phyloP scores from a whole-genome alignment of 2,888 invertebrate genomes.

The Metellina segmentata region DNA sequence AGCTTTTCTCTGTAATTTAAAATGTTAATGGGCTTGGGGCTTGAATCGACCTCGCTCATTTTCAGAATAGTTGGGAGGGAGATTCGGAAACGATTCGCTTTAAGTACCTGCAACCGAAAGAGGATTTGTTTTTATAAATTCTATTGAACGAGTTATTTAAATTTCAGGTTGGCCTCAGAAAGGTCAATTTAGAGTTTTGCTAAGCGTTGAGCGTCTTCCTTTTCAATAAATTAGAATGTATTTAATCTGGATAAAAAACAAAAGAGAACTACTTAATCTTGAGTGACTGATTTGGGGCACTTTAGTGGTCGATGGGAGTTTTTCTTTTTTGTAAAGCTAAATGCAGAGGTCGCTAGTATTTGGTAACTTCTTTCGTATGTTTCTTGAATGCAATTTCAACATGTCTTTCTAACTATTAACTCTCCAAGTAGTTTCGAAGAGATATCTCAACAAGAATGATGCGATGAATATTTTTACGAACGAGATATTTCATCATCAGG shows the following conservation, averaged over 20 bases:
- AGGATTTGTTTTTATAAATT: not conserved
- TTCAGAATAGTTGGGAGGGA: not conserved
- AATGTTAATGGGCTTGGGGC: slow-evolving; percentile 48
- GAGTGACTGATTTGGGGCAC: no score
- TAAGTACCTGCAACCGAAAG: not conserved
- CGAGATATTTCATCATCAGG: no score
- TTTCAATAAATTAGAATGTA: not conserved
- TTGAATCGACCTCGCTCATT: slow-evolving; percentile 6
- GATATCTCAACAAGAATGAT: no score
- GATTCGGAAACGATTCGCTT: slow-evolving; percentile 5
- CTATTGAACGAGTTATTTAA: slow-evolving; percentile 11
- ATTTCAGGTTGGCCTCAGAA: not conserved
- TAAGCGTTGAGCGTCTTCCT: not conserved
- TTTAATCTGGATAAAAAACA: not conserved
- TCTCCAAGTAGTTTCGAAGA: no score
- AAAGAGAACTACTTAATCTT: no score
- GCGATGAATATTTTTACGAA: no score
- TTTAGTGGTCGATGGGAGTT: no score
- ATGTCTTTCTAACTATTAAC: no score
- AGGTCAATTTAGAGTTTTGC: not conserved
- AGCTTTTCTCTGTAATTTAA: slow-evolving; percentile 37
- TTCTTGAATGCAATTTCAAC: no score
- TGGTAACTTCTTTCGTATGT: no score
- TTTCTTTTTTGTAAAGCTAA: no score
- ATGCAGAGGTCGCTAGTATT: no score